A percentile compares a stretch with the other conserved stretches of the same genome.
These are phyloP conservation scores for Lateolabrax maculatus DNA, from an alignment of 2,797 vertebrate species.

Conservation along the genomic window DNA sequence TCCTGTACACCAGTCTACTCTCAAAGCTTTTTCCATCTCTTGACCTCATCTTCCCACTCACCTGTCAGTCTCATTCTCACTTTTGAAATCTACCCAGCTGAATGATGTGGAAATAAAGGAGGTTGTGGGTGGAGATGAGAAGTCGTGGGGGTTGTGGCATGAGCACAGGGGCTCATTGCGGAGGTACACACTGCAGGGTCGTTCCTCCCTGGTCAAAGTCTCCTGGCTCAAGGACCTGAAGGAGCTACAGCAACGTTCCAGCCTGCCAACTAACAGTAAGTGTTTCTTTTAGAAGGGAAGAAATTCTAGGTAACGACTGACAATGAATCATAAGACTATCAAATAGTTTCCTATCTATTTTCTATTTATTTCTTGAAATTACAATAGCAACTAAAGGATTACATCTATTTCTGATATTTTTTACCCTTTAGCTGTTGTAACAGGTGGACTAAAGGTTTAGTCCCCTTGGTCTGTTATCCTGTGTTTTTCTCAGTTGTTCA, in stretches of 20 bases:
- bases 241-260: constrained; percentile 91
- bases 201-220: constrained; percentile 90
- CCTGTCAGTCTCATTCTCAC: neutral
- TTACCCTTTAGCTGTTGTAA: neutral
- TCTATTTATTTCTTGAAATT: neutral
- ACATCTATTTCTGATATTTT: neutral
- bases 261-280: constrained; percentile 90
- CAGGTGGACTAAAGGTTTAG: neutral
- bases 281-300: constrained; percentile 4
- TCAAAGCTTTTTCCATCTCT: neutral
- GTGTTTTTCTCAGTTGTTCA: neutral
- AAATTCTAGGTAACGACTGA: neutral
- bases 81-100: constrained; percentile 81
- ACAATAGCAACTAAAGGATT: neutral
- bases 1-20: neutral
- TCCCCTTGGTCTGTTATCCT: neutral
- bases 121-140: constrained; percentile 91
- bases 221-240: constrained; percentile 96
- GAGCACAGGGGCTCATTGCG: constrained; percentile 94
- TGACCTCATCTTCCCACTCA: neutral
- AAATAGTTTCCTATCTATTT: neutral
- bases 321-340: neutral
- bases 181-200: constrained; percentile 93
- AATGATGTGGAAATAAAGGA: constrained; percentile 94
- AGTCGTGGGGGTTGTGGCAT: constrained; percentile 94